These are phyloP conservation scores for Drosophila subquinaria DNA, from an alignment of 2,888 invertebrate species.

Conservation along the genomic window DNA sequence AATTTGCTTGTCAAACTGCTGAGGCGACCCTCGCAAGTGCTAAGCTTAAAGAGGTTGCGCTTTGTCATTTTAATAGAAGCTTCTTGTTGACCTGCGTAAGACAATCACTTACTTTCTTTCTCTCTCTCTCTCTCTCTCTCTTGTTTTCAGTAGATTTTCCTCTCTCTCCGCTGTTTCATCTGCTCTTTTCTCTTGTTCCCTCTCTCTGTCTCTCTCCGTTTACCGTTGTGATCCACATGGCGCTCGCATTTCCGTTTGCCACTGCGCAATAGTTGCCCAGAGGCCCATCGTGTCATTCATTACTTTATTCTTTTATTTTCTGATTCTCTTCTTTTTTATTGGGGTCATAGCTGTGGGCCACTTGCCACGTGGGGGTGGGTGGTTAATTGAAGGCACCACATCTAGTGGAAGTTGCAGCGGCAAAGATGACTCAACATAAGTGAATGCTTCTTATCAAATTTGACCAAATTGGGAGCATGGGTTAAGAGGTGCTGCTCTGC, in stretches of 20 bases:
- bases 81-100: constrained; percentile 52
- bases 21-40: constrained; percentile 11
- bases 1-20: background rate
- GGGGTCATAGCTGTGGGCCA: constrained; percentile 61
- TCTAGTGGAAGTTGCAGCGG: constrained; percentile 18
- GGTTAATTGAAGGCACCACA: constrained; percentile 44
- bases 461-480: constrained; percentile 33
- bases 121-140: background rate
- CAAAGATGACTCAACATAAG: constrained; percentile 25
- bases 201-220: constrained; percentile 19
- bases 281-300: constrained; percentile 53
- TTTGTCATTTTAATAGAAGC: constrained; percentile 40
- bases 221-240: constrained; percentile 66
- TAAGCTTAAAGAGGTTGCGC: constrained; percentile 21
- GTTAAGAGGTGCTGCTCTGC: constrained; percentile 46
- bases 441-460: constrained; percentile 33
- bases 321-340: constrained; percentile 29
- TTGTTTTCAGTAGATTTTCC: background rate
- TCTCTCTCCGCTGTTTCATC: background rate
- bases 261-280: constrained; percentile 43
- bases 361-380: constrained; percentile 39
- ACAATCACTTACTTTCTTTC: background rate
- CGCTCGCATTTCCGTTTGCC: constrained; percentile 59
- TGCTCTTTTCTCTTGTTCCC: background rate
- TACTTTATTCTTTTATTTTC: constrained; percentile 37